Percentiles rank a stretch among this genome's conserved stretches.
Evolutionary conservation across 2,797 vertebrate species (phyloP).

Genomic region (Micromesistius poutassou): DNA sequence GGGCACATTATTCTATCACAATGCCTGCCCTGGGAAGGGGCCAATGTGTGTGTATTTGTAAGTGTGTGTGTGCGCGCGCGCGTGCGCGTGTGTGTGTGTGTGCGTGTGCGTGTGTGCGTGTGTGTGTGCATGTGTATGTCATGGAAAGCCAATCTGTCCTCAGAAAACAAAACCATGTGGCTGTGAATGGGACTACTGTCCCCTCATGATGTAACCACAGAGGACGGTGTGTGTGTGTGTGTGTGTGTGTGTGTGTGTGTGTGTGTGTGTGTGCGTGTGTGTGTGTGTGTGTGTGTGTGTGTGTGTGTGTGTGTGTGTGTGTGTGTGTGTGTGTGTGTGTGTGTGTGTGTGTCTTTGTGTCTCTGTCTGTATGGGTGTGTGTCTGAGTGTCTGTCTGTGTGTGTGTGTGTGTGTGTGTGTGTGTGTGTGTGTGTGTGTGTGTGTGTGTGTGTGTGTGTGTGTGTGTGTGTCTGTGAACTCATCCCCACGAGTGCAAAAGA

Average conservation of each 20-base stretch:
- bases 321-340: not conserved
- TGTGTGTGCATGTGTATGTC: conserved; percentile 35
- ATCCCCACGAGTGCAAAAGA: too few relatives aligned
- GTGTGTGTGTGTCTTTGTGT: not conserved
- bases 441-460: too few relatives aligned
- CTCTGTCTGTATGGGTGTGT: too few relatives aligned
- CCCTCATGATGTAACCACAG: conserved; percentile 47
- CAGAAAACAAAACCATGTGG: conserved; percentile 55
- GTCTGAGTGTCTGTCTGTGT: too few relatives aligned
- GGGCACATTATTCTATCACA: conserved; percentile 60
- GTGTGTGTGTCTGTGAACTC: too few relatives aligned
- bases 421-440: too few relatives aligned
- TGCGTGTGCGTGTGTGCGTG: conserved; percentile 8
- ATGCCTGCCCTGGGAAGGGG: conserved; percentile 45
- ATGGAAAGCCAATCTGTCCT: conserved; percentile 50
- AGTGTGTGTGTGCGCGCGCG: conserved; percentile 35
- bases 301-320: conserved; percentile 9
- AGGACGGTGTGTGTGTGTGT: conserved; percentile 10
- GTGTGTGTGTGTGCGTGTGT: conserved; percentile 5
- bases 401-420: too few relatives aligned
- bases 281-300: conserved; percentile 3
- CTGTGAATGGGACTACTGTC: conserved; percentile 58
- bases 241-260: conserved; percentile 5
- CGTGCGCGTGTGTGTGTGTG: conserved; percentile 26
- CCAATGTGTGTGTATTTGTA: conserved; percentile 30